phyloP scores from a whole-genome alignment of 2,113 vertebrate species.

The Forbesichthys agassizii region DNA sequence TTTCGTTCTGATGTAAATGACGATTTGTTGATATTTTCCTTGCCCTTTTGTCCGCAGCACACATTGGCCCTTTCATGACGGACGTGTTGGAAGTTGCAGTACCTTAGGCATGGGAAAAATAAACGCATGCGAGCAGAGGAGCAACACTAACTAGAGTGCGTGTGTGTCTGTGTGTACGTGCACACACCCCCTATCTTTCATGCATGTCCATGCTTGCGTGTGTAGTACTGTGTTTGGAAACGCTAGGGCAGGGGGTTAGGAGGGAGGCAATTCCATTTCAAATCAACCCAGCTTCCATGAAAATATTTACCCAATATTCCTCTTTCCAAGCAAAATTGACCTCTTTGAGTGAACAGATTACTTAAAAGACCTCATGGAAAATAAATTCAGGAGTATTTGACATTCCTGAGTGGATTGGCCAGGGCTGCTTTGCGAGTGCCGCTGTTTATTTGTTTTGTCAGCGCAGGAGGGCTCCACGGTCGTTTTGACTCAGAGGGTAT shows the following conservation, averaged over 20 bases:
- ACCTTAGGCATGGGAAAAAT: slow-evolving; percentile 60
- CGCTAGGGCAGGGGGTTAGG: slow-evolving; percentile 34
- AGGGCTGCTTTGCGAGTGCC: slow-evolving; percentile 56
- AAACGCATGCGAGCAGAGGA: slow-evolving; percentile 55
- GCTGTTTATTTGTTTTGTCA: slow-evolving; percentile 72
- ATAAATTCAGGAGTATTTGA: slow-evolving; percentile 70
- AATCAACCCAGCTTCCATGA: slow-evolving; percentile 64
- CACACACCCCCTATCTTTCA: background rate
- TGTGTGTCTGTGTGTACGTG: slow-evolving; percentile 26
- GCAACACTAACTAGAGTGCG: slow-evolving; percentile 17
- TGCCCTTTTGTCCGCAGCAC: slow-evolving; percentile 49
- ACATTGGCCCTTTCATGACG: slow-evolving; percentile 55
- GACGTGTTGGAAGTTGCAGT: slow-evolving; percentile 62
- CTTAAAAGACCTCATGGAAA: slow-evolving; percentile 75
- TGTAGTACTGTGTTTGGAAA: slow-evolving; percentile 27
- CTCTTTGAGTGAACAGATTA: slow-evolving; percentile 70
- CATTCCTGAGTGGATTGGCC: slow-evolving; percentile 65
- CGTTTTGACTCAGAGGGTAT: slow-evolving; percentile 69
- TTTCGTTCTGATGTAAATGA: slow-evolving; percentile 75
- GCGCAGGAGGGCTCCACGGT: slow-evolving; percentile 54
- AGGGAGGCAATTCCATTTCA: slow-evolving; percentile 58
- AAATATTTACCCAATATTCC: slow-evolving; percentile 80
- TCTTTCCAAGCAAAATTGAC: slow-evolving; percentile 66
- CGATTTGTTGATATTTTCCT: slow-evolving; percentile 72
- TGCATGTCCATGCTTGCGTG: slow-evolving; percentile 7